Base-by-base conservation (phyloP, 2,113 vertebrate genomes). In the Camelus bactrianus region DNA sequence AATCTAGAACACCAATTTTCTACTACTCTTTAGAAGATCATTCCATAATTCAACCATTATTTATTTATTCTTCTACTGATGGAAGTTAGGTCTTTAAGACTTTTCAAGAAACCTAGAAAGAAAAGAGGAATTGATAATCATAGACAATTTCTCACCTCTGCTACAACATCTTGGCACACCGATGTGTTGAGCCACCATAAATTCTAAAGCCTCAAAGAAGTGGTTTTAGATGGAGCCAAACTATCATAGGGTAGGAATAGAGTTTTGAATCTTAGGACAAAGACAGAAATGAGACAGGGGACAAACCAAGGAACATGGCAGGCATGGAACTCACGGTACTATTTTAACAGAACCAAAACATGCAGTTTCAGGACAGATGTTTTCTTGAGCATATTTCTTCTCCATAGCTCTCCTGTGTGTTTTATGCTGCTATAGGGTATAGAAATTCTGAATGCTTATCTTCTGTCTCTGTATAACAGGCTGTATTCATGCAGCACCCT, bases 371-470 rank as follows among this genome's bases (percentile, higher is more conserved):
- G 11, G 42, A 46, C 0, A 35, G 6, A 87, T 46, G 19, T 56
- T 35, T 73, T 77, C 19, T 12, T 69, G 56, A 91, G 24, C 14
- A 13, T 60, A 81, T 72, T 94, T 72, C 64, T 48, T 91, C 69
- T 70, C 81, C 72, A 65, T 52, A 90, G 50, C 11, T 46, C 48
- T 80, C 3, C 10, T 67, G 3, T 80, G 20, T 72, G 26, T 19
- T 95, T 46, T 88, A 12, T 73, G 26, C 42, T 76, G 7, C 22
- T 76, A 32, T 65, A 2, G 1, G 26, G 15, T 28, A 30, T 46
- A 94, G 17, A 84, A 70, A 95, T 83, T 93, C 32, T 73, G 42
- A 88, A 80, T 77, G 67, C 32, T 89, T 91, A 38, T 77, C 89
- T 93, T 94, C 38, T 46, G 85, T 89, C 79, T 64, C 6, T 24